Base-by-base conservation (phyloP, 2,113 vertebrate species). In the Agapornis roseicollis region DNA sequence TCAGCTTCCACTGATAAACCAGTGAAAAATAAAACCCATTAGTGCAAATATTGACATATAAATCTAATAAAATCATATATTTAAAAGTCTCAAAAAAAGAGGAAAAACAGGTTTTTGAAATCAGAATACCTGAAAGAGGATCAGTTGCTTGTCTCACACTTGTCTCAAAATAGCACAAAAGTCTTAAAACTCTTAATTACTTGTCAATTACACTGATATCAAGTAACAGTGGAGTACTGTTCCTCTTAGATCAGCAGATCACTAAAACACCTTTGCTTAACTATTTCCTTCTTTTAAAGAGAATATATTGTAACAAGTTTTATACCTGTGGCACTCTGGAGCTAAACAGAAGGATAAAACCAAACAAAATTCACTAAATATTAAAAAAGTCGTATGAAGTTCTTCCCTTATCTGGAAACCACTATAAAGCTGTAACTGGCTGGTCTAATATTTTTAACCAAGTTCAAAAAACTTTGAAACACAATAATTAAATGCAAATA, bases 401-500 rank as follows among this genome's bases (percentile, higher is more conserved):
- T 72, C 63, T 88, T 27, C 46, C 68, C 22, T 63, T 80, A 52
- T 77, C 46, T 89, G 69, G 69, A 87, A 68, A 79, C n/a, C 68
- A 74, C 60, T 91, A 16, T 85, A 95, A 94, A 70, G 86, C 94
- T 96, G 83, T 94, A 97, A 97, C 89, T 96, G 96, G 91, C 96
- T 87, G 35, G 82, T 63, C 93, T 96, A 96, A 96, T 93, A 97
- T 97, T 97, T 95, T 97, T 97, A 95, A 96, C 72, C 85, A 90
- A 95, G 92, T 95, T 97, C 90, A 96, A 96, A 94, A 98, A 98
- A 98, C 96, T 97, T 98, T 96, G 93, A 95, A 98, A 94, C 97
- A 80, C 85, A 95, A 94, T 98, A 98, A 98, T 98, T 96, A 98
- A 97, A 99, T 98, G 98, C 98, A 98, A 98, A 98, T 98, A 90